Evolutionary conservation across 2,113 vertebrate genomes (phyloP).

Genomic region (Chiloscyllium plagiosum): DNA sequence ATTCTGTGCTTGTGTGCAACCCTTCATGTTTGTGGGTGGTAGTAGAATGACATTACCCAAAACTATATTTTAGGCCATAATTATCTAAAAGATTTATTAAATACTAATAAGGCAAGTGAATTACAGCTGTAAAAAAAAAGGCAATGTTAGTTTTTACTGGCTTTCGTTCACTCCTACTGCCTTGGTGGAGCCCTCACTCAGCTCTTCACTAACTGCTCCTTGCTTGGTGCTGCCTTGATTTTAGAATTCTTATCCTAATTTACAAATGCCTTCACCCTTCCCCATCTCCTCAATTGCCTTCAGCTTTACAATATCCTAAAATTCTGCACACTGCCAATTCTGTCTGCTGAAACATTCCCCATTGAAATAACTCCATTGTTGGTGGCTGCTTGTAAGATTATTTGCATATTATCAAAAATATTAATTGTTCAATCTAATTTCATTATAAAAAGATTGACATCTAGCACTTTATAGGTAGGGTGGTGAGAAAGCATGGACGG

Average conservation of each 20-base stretch:
- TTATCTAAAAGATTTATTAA: not conserved
- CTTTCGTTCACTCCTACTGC: not conserved
- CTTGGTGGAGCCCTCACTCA: not conserved
- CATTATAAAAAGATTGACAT: too few species aligned
- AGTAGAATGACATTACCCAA: not conserved
- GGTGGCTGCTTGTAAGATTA: too few species aligned
- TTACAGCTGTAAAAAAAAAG: not conserved
- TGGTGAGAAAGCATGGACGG: too few species aligned
- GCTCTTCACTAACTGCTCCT: not conserved
- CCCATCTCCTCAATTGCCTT: not conserved
- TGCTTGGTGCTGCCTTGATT: not conserved
- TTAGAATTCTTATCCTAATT: not conserved
- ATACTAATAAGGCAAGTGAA: not conserved
- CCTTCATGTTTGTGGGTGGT: not conserved
- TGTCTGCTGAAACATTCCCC: not conserved
- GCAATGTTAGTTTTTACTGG: not conserved
- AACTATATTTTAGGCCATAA: not conserved
- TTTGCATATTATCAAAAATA: too few species aligned
- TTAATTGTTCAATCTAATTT: too few species aligned
- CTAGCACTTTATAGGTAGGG: too few species aligned
- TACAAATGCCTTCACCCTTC: not conserved
- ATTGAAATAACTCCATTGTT: not conserved
- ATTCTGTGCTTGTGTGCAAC: not conserved
- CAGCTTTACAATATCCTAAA: not conserved
- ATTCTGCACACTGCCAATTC: not conserved